Conservation (phyloP, 2,888 invertebrate species). For the Panzeria rudis region DNA sequence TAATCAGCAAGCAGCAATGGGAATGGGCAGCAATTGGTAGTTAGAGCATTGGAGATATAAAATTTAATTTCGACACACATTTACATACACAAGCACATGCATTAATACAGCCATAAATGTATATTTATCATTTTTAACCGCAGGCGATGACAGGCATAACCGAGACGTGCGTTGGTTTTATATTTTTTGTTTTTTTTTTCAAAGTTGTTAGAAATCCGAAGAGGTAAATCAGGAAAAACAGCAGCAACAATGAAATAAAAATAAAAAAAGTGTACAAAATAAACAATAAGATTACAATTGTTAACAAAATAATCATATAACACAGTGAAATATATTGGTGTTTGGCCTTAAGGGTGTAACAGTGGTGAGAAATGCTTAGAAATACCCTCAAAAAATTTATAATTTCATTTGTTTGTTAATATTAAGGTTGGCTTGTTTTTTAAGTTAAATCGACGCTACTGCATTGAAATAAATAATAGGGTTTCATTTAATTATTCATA, state of each 20-base stretch:
- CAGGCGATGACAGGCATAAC: slow-evolving; percentile 68
- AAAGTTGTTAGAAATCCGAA: slow-evolving; percentile 61
- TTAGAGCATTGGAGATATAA: slow-evolving; percentile 10
- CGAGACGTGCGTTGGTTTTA: slow-evolving; percentile 59
- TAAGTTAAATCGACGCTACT: too few species aligned
- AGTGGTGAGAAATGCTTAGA: slow-evolving; percentile 26
- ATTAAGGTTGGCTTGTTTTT: too few species aligned
- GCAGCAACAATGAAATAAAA: slow-evolving; percentile 44
- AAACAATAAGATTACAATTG: slow-evolving; percentile 71
- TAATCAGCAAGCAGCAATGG: slow-evolving; percentile 9
- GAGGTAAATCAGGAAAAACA: slow-evolving; percentile 55
- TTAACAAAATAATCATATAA: slow-evolving; percentile 73
- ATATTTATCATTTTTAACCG: slow-evolving; percentile 72
- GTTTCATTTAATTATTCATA: too few species aligned
- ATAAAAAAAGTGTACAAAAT: slow-evolving; percentile 42
- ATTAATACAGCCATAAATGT: slow-evolving; percentile 56
- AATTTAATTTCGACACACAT: slow-evolving; percentile 3
- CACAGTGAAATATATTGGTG: slow-evolving; percentile 42
- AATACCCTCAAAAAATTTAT: neutral
- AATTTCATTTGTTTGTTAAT: too few species aligned
- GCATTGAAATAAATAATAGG: too few species aligned
- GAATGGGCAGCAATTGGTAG: slow-evolving; percentile 4
- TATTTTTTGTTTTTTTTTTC: slow-evolving; percentile 22
- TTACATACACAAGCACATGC: slow-evolving; percentile 24
- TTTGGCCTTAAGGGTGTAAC: slow-evolving; percentile 13